Percentiles rank a stretch among this genome's conserved stretches.
phyloP scores from a whole-genome alignment of 2,113 vertebrate species.

The Isurus oxyrinchus region DNA sequence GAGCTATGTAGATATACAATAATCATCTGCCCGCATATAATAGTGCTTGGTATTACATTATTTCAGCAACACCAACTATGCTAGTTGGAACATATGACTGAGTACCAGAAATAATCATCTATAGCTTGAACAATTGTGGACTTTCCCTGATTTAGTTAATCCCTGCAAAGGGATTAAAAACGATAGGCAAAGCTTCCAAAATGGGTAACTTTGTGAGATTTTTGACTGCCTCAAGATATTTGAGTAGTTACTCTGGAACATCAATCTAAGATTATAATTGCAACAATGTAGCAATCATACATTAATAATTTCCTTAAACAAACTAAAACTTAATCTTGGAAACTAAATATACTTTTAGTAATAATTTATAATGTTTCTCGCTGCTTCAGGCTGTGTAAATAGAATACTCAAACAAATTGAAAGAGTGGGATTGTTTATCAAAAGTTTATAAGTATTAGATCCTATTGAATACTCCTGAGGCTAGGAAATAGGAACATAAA shows the following conservation, averaged over 20 bases:
- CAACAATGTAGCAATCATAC: background rate
- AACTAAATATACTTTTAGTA: background rate
- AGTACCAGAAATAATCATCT: background rate
- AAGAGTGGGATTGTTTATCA: background rate
- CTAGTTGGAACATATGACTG: background rate
- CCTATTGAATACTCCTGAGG: background rate
- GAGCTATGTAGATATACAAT: background rate
- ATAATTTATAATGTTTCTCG: background rate
- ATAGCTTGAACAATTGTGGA: background rate
- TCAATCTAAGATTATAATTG: background rate
- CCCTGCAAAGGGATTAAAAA: background rate
- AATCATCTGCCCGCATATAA: background rate
- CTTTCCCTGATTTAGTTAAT: background rate
- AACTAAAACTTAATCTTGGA: background rate
- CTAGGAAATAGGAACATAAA: background rate
- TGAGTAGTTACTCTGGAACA: background rate
- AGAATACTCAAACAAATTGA: background rate
- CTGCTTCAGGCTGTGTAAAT: background rate
- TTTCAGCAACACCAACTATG: no score
- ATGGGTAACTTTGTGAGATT: background rate
- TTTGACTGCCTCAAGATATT: background rate
- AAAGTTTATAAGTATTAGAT: background rate
- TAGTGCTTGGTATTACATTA: background rate
- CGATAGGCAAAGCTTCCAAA: background rate
- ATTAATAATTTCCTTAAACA: conserved; percentile 11